Conservation (phyloP, 2,888 invertebrate species). For the Lycocerus yunnanus region DNA sequence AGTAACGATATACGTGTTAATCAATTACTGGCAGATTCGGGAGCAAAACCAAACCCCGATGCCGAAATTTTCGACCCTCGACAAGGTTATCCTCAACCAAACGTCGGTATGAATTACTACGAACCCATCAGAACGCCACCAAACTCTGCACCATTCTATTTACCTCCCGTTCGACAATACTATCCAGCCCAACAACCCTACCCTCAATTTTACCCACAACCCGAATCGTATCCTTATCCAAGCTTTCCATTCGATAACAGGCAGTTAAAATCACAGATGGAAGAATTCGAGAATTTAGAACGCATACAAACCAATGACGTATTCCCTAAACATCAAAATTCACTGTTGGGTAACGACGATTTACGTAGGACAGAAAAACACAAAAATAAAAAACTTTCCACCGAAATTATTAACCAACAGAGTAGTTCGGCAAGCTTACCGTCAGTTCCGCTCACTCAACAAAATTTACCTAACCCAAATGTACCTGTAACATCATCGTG, state of each 20-base stretch:
- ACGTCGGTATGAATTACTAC: background rate
- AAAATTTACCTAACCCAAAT: background rate
- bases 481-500: conserved; percentile 3
- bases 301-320: background rate
- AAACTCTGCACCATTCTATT: background rate
- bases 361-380: background rate
- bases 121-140: background rate
- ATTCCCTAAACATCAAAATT: background rate
- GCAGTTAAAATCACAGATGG: background rate
- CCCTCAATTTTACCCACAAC: background rate
- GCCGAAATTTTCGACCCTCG: conserved; percentile 44
- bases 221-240: background rate
- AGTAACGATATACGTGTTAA: conserved; percentile 37
- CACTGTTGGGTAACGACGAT: background rate
- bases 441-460: background rate
- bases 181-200: background rate
- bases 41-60: conserved; percentile 46
- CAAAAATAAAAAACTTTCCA: background rate
- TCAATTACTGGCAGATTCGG: conserved; percentile 34
- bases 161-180: conserved; percentile 1
- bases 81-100: background rate
- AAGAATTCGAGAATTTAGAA: background rate
- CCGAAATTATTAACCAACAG: background rate
- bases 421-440: background rate
- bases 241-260: background rate